Evolutionary conservation across 2,888 invertebrate genomes (phyloP), one percentile per base, ranked within the genome.

Genomic region (Tortrix viridana): DNA sequence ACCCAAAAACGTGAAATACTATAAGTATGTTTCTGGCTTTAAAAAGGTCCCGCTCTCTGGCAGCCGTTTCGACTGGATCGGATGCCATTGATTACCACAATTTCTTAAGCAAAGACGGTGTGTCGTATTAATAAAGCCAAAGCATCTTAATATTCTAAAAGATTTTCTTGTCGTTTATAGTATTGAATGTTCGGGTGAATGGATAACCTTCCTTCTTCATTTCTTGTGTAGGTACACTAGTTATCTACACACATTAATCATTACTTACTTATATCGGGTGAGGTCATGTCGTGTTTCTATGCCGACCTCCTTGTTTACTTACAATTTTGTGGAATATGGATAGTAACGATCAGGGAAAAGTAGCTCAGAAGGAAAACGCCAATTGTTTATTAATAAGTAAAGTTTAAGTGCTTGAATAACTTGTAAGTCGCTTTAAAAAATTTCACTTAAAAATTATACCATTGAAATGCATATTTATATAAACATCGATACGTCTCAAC

Each of bases 241-340:
- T 76, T 76, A 75, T 79, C 75, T 81, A 74, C 73, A 76, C 72
- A 74, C 77, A 74, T 63, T 53, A 53, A 63, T 63, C 52, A 74
- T 65, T 72, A 79, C 75, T 65, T 72, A 79, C 75, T 80, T 76
- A 78, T 82, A 79, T 79, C 84, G 82, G 79, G 88, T 89, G 88
- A 86, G 85, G 82, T 88, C 82, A 81, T 86, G 82, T 83, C 75
- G 79, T 76, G 74, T 74, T 83, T 78, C 72, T 80, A 79, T 72
- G 67, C 76, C 87, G 86, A 88, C 89, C 88, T 87, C 89, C 82
- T 74, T 76, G 86, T 90, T 90, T 86, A 80, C 79, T 90, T 91
- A 89, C 92, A 91, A 89, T 90, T 88, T 86, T 77, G 86, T 88
- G 90, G 78, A 90, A 89, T 87, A 85, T 72, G 85, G 84, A 74